A percentile compares a stretch with the other conserved stretches of the same genome.
phyloP scores from a whole-genome alignment of 2,888 invertebrate genomes.

The Lithophane leautieri region DNA sequence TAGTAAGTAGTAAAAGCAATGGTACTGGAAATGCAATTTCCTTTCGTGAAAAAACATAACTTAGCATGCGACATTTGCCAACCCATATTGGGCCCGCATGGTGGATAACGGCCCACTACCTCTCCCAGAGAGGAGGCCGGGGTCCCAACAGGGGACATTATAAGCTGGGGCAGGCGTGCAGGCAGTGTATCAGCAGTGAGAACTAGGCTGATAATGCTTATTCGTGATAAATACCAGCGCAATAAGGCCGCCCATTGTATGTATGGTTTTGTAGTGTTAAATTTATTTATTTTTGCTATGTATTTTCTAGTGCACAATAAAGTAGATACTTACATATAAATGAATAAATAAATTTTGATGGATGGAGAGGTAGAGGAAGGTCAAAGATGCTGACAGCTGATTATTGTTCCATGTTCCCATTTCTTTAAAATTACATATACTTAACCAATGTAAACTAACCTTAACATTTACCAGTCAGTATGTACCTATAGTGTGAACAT shows the following conservation, averaged over 20 bases:
- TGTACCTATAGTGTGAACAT: conserved; percentile 17
- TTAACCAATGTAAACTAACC: conserved; percentile 1
- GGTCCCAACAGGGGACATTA: neutral
- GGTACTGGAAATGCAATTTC: neutral
- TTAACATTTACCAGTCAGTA: conserved; percentile 10
- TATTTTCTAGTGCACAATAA: too few relatives aligned
- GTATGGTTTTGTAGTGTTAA: too few relatives aligned
- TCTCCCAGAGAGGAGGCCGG: neutral
- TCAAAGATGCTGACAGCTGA: too few relatives aligned
- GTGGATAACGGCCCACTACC: neutral
- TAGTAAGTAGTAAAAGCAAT: neutral
- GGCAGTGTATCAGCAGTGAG: neutral
- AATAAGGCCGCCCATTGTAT: too few relatives aligned
- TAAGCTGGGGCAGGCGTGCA: neutral
- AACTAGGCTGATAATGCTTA: neutral
- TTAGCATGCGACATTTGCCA: neutral
- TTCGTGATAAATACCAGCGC: too few relatives aligned
- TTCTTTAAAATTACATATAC: neutral
- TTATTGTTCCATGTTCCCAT: too few relatives aligned
- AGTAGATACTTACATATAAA: too few relatives aligned
- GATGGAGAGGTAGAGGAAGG: too few relatives aligned
- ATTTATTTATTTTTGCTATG: too few relatives aligned
- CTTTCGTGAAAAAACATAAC: neutral
- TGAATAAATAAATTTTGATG: too few relatives aligned
- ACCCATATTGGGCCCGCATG: neutral